Percentiles rank a stretch among this genome's conserved stretches.
Evolutionary conservation across 1,140 invertebrate genomes (phyloP).

Genomic region (Ceratosolen fusciceps): DNA sequence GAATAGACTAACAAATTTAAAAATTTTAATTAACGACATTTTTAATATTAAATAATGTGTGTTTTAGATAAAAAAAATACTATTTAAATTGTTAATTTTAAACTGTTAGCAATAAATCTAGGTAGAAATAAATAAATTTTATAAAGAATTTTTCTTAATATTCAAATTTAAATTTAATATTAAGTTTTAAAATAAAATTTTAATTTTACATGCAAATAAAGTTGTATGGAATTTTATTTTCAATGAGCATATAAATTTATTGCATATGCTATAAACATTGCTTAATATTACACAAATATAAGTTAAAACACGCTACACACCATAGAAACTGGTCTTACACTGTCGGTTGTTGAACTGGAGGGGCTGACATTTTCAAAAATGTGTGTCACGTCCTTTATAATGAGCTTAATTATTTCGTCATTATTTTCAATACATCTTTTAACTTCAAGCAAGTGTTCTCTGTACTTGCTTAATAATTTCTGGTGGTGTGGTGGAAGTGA

Average conservation of each 20-base stretch:
- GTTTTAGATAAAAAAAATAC: too few species aligned
- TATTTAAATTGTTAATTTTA: too few species aligned
- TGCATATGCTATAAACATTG: not conserved
- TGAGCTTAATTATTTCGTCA: slow-evolving; percentile 85
- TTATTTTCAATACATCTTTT: slow-evolving; percentile 88
- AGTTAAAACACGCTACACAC: slow-evolving; percentile 51
- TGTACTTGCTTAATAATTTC: slow-evolving; percentile 82
- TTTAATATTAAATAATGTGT: not conserved
- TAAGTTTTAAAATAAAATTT: too few species aligned
- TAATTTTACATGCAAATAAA: slow-evolving; percentile 7
- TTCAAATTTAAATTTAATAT: too few species aligned
- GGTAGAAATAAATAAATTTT: not conserved
- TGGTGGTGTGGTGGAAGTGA: slow-evolving; percentile 84
- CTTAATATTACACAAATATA: slow-evolving; percentile 26
- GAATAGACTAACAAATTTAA: too few species aligned
- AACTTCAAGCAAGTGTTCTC: slow-evolving; percentile 81
- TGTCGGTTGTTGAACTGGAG: slow-evolving; percentile 65
- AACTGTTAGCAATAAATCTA: not conserved
- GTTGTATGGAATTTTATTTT: not conserved
- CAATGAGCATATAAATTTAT: not conserved
- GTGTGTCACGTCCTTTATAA: slow-evolving; percentile 84
- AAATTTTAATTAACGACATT: not conserved
- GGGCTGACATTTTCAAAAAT: slow-evolving; percentile 87
- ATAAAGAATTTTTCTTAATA: not conserved
- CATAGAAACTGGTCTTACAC: slow-evolving; percentile 66